These are phyloP conservation scores for Sander vitreus DNA, from an alignment of 2,113 vertebrate species.

Conservation along the genomic window DNA sequence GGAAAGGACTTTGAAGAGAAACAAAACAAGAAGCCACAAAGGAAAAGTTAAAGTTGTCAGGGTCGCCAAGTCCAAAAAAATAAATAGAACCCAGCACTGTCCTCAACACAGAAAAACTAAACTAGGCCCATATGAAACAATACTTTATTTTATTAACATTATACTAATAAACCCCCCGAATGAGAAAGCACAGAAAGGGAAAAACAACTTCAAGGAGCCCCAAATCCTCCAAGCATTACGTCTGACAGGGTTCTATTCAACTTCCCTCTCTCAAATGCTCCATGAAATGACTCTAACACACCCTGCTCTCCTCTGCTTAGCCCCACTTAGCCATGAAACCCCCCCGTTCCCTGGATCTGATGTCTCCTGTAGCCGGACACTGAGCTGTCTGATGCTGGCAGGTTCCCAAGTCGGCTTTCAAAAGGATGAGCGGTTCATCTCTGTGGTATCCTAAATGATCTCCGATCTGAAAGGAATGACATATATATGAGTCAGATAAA, in stretches of 20 bases:
- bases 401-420: slow-evolving; percentile 24
- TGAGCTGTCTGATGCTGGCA: slow-evolving; percentile 48
- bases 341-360: slow-evolving; percentile 54
- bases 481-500: not conserved
- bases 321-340: slow-evolving; percentile 63
- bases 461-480: slow-evolving; percentile 7
- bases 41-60: not conserved
- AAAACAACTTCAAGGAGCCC: slow-evolving; percentile 21
- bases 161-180: not conserved
- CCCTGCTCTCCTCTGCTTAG: slow-evolving; percentile 62
- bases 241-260: slow-evolving; percentile 44
- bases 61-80: not conserved
- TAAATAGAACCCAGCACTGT: not conserved
- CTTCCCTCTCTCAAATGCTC: slow-evolving; percentile 58
- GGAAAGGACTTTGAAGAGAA: slow-evolving; percentile 4
- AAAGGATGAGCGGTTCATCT: slow-evolving; percentile 39
- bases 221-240: slow-evolving; percentile 32
- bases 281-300: slow-evolving; percentile 70
- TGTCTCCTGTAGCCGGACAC: slow-evolving; percentile 51
- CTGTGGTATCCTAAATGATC: slow-evolving; percentile 33
- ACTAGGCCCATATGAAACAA: not conserved
- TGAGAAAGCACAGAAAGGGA: not conserved
- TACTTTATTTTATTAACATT: not conserved
- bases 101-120: not conserved
- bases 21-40: not conserved